phyloP scores from a whole-genome alignment of 2,797 vertebrate species.

The Malacoraja senta region DNA sequence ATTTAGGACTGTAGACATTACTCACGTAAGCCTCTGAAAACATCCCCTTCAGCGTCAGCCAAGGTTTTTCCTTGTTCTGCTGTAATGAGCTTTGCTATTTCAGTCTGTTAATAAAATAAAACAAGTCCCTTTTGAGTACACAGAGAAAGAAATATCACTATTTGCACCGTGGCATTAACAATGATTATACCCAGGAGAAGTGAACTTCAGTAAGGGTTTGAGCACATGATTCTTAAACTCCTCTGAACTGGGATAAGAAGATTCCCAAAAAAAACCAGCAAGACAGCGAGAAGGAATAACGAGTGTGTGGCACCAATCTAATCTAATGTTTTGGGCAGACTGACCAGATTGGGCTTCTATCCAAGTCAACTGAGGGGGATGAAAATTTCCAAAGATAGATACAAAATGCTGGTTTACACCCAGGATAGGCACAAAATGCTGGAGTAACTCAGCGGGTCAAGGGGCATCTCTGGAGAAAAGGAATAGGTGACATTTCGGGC shows the following conservation, averaged over 20 bases:
- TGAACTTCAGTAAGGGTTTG: not conserved
- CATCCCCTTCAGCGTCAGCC: constrained; percentile 91
- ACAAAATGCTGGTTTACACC: too few relatives aligned
- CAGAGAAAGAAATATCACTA: not conserved
- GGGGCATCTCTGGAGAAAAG: too few relatives aligned
- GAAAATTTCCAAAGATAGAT: too few relatives aligned
- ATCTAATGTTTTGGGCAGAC: not conserved
- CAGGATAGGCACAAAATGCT: too few relatives aligned
- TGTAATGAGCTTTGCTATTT: constrained; percentile 83
- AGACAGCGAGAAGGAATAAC: not conserved
- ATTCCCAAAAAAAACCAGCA: not conserved
- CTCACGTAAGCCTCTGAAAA: constrained; percentile 96
- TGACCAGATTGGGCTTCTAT: not conserved
- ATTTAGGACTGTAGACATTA: constrained; percentile 39
- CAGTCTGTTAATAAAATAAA: constrained; percentile 71
- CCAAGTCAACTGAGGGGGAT: not conserved
- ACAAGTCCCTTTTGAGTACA: not conserved
- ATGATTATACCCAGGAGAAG: not conserved
- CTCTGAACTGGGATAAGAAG: not conserved
- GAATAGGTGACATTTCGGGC: too few relatives aligned
- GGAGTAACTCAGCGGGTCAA: too few relatives aligned
- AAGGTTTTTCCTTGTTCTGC: constrained; percentile 92
- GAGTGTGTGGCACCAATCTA: not conserved
- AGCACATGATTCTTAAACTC: not conserved
- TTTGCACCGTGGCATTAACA: not conserved